These are phyloP conservation scores for Myotis pilosus DNA, from an alignment of 2,797 vertebrate species.

Conservation along the genomic window DNA sequence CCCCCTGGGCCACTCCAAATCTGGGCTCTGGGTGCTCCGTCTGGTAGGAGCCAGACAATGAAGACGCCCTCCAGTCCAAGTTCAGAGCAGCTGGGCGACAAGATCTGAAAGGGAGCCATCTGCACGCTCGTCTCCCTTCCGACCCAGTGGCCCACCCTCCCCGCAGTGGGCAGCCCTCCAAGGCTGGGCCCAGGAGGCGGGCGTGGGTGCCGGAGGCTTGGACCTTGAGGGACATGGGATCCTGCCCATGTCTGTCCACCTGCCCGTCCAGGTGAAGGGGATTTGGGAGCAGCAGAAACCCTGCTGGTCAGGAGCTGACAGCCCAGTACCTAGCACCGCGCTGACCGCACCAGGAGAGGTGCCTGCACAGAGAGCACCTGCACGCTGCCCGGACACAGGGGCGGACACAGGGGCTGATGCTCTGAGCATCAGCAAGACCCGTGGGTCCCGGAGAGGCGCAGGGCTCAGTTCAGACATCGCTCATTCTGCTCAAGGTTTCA, in stretches of 20 bases:
- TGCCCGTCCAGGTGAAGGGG: background rate
- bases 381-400: no score
- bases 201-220: accelerated
- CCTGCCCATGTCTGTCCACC: accelerated
- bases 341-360: background rate
- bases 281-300: background rate
- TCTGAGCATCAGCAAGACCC: background rate
- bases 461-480: background rate
- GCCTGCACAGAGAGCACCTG: accelerated
- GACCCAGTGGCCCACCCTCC: background rate
- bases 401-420: accelerated
- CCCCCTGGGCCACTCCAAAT: accelerated
- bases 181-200: background rate
- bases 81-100: background rate
- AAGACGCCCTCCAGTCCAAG: accelerated
- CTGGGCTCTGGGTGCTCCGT: background rate
- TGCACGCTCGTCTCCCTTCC: accelerated
- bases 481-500: accelerated
- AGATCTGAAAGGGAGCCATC: background rate
- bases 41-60: no score
- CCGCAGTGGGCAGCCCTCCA: accelerated
- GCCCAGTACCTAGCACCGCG: accelerated
- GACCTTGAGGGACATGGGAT: background rate
- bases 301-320: background rate
- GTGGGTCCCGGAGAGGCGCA: background rate